phyloP scores from a whole-genome alignment of 1,140 invertebrate genomes.

The Apis dorsata region DNA sequence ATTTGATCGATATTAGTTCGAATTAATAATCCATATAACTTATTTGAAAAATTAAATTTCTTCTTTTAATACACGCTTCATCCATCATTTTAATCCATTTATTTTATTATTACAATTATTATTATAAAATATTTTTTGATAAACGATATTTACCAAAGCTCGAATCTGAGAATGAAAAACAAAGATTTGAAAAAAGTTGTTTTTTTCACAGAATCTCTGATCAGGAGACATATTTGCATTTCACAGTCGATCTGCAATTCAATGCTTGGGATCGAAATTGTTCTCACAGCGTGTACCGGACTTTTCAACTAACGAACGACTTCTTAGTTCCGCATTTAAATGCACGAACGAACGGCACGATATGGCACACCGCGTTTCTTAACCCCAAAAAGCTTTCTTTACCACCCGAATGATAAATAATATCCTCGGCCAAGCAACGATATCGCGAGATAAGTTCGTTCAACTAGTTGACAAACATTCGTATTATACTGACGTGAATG shows the following conservation, averaged over 20 bases:
- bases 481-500: neutral
- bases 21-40: neutral
- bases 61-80: neutral
- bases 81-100: neutral
- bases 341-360: conserved; percentile 8
- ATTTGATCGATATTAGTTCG: neutral
- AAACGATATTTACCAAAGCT: no score
- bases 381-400: conserved; percentile 17
- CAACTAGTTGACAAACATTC: neutral
- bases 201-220: neutral
- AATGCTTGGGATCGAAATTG: conserved; percentile 42
- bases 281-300: neutral
- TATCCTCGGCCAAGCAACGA: neutral
- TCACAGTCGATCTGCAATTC: conserved; percentile 53
- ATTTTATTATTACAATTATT: no score
- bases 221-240: conserved; percentile 31
- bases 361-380: conserved; percentile 34
- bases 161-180: neutral
- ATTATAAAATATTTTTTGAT: no score
- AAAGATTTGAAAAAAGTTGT: neutral
- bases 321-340: conserved; percentile 41
- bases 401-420: neutral
- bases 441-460: neutral
- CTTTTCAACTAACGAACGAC: conserved; percentile 37
- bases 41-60: neutral